Evolutionary conservation across 1,140 invertebrate genomes (phyloP).

Genomic region (Anagrus nilaparvatae): DNA sequence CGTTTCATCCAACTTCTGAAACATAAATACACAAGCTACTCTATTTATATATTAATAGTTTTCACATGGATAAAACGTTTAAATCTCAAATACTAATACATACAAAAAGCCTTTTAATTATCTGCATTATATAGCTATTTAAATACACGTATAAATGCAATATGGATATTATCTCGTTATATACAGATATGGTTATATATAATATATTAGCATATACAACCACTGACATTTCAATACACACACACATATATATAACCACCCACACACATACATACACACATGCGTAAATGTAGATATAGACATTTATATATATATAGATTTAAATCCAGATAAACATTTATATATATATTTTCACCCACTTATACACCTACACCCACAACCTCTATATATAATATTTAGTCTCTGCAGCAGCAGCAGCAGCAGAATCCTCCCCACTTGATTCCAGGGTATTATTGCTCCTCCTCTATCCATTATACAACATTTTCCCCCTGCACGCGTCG

Average conservation of each 20-base stretch:
- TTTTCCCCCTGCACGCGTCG: conserved; percentile 3
- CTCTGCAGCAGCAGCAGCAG: neutral
- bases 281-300: neutral
- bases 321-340: neutral
- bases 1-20: no score
- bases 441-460: neutral
- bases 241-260: conserved; percentile 8
- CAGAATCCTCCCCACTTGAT: neutral
- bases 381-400: no score
- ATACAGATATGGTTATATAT: no score
- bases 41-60: no score
- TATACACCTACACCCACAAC: no score
- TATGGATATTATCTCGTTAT: no score
- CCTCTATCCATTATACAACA: neutral
- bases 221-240: conserved; percentile 19
- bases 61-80: no score
- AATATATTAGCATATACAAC: conserved; percentile 20
- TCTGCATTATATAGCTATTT: no score
- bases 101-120: no score
- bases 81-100: no score
- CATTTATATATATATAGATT: neutral
- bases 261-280: neutral
- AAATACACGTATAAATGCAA: no score
- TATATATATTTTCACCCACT: conserved; percentile 1
- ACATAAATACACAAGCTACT: no score